Evolutionary conservation across 2,888 invertebrate genomes (phyloP).

Genomic region (Marronus borbonicus): DNA sequence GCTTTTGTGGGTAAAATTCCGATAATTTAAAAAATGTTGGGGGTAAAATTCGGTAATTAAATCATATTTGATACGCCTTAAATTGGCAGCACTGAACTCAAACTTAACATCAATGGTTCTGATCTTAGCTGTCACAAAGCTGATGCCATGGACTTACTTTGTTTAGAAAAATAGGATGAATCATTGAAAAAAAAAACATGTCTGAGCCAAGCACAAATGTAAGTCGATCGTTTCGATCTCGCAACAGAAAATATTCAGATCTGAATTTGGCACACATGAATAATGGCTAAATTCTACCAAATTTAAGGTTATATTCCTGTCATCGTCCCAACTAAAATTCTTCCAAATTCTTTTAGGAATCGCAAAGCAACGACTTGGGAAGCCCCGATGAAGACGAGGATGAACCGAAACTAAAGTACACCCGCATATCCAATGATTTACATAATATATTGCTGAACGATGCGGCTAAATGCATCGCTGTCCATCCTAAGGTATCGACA

Average conservation of each 20-base stretch:
- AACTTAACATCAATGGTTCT: not conserved
- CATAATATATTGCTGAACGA: slow-evolving; percentile 87
- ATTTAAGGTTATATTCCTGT: slow-evolving; percentile 47
- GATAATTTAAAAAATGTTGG: too few relatives aligned
- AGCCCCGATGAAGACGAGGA: slow-evolving; percentile 75
- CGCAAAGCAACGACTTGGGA: slow-evolving; percentile 64
- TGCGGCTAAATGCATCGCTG: slow-evolving; percentile 93
- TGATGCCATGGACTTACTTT: slow-evolving; percentile 17
- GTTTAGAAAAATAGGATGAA: slow-evolving; percentile 39
- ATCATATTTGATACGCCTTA: too few relatives aligned
- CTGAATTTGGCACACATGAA: too few relatives aligned
- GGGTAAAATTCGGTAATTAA: too few relatives aligned
- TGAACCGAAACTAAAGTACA: slow-evolving; percentile 94
- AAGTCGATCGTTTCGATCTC: slow-evolving; percentile 17
- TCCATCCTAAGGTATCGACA: slow-evolving; percentile 85
- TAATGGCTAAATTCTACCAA: too few relatives aligned
- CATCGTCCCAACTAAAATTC: not conserved
- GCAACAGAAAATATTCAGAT: not conserved
- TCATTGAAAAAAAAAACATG: slow-evolving; percentile 42
- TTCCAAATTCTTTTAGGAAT: slow-evolving; percentile 42
- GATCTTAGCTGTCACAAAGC: not conserved
- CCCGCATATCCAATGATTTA: slow-evolving; percentile 90
- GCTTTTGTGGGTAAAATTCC: too few relatives aligned
- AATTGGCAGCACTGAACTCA: too few relatives aligned
- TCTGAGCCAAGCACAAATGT: slow-evolving; percentile 49